These are phyloP conservation scores for Zaprionus inermis DNA, from an alignment of 1,140 invertebrate species.

Conservation along the genomic window DNA sequence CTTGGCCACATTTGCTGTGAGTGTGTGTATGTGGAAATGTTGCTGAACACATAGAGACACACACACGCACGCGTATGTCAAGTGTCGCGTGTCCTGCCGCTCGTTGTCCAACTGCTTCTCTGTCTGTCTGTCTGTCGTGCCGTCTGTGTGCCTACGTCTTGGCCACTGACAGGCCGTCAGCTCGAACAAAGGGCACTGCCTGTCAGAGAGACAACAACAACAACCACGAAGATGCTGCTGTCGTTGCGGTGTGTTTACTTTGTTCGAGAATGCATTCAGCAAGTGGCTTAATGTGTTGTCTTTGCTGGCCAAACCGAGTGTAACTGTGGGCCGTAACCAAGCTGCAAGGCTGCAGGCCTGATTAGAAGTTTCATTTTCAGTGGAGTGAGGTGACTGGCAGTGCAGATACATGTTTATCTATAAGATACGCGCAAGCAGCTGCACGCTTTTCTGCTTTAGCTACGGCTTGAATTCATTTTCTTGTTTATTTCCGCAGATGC, in stretches of 20 bases:
- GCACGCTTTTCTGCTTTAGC: slow-evolving; percentile 1
- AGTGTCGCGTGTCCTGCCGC: slow-evolving; percentile 66
- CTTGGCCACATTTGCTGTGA: slow-evolving; percentile 38
- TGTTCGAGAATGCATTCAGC: slow-evolving; percentile 45
- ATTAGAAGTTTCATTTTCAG: slow-evolving; percentile 25
- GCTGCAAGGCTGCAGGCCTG: neutral
- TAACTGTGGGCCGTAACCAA: slow-evolving; percentile 2
- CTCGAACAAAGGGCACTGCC: slow-evolving; percentile 63
- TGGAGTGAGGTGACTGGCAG: neutral
- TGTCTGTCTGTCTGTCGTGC: slow-evolving; percentile 18
- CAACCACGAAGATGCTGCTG: slow-evolving; percentile 20
- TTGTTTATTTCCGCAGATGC: slow-evolving; percentile 28
- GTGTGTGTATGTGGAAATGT: slow-evolving; percentile 9
- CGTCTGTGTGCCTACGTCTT: slow-evolving; percentile 71
- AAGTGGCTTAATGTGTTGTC: slow-evolving; percentile 54
- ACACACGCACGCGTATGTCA: slow-evolving; percentile 38
- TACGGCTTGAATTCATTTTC: slow-evolving; percentile 3
- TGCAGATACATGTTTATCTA: slow-evolving; percentile 28
- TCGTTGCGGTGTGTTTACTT: slow-evolving; percentile 46
- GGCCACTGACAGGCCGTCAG: slow-evolving; percentile 72
- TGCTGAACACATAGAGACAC: neutral
- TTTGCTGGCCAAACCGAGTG: slow-evolving; percentile 10
- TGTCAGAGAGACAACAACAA: slow-evolving; percentile 18
- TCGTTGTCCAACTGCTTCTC: slow-evolving; percentile 15
- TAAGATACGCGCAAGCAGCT: slow-evolving; percentile 8